phyloP scores from a whole-genome alignment of 2,113 vertebrate genomes.

The Polypterus senegalus region DNA sequence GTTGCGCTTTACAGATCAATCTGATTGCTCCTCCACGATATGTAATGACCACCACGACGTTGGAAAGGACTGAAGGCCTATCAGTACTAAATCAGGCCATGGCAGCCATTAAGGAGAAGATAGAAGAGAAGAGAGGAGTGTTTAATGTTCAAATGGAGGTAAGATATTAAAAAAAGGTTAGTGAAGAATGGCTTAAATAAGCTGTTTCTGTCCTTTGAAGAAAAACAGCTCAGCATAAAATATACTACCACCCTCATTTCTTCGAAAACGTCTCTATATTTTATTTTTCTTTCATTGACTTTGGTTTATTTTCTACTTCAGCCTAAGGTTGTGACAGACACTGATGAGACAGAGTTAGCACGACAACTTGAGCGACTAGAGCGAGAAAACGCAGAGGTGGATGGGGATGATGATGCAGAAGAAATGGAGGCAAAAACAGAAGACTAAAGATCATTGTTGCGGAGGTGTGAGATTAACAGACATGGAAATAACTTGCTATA shows the following conservation, averaged over 20 bases:
- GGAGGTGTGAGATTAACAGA: too few species aligned
- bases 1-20: slow-evolving; percentile 63
- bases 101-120: slow-evolving; percentile 95
- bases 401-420: slow-evolving; percentile 88
- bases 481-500: too few species aligned
- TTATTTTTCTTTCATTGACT: not conserved
- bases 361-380: slow-evolving; percentile 88
- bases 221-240: too few species aligned
- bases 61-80: slow-evolving; percentile 92
- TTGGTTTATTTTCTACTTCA: slow-evolving; percentile 24
- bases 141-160: slow-evolving; percentile 98
- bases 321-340: slow-evolving; percentile 96
- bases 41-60: slow-evolving; percentile 96
- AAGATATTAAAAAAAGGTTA: slow-evolving; percentile 15
- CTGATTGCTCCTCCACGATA: slow-evolving; percentile 93
- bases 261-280: not conserved
- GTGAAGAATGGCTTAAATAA: too few species aligned
- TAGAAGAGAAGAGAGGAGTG: slow-evolving; percentile 92
- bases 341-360: slow-evolving; percentile 89
- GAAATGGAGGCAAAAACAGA: slow-evolving; percentile 96
- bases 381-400: slow-evolving; percentile 90
- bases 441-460: slow-evolving; percentile 47
- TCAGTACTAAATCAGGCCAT: slow-evolving; percentile 95
- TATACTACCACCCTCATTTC: not conserved
- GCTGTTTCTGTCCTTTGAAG: too few species aligned